phyloP scores from a whole-genome alignment of 1,140 invertebrate genomes.

The Zaprionus vittiger region DNA sequence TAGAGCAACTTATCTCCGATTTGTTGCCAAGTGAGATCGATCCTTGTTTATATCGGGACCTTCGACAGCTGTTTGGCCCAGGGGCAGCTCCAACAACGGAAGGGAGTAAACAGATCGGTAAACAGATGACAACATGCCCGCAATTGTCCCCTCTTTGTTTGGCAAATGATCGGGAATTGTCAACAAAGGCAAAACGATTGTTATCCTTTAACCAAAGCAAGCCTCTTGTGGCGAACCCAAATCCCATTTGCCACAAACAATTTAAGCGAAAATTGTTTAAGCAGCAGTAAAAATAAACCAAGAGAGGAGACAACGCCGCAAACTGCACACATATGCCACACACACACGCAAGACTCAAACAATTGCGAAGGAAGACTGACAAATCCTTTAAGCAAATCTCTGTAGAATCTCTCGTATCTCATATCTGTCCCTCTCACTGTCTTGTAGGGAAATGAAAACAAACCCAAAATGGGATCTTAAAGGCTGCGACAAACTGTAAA shows the following conservation, averaged over 20 bases:
- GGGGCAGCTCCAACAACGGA: conserved; percentile 22
- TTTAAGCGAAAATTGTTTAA: conserved; percentile 80
- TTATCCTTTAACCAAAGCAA: conserved; percentile 81
- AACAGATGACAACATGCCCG: conserved; percentile 69
- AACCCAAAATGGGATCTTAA: conserved; percentile 76
- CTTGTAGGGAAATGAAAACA: conserved; percentile 73
- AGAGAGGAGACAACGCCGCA: conserved; percentile 31
- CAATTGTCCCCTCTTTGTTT: conserved; percentile 55
- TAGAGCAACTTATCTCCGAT: background rate
- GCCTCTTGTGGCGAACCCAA: conserved; percentile 76
- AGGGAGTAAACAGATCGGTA: conserved; percentile 51
- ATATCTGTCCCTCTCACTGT: conserved; percentile 31
- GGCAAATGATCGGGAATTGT: conserved; percentile 52
- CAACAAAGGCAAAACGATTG: conserved; percentile 80
- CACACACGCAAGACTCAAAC: conserved; percentile 1
- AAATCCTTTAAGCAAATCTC: conserved; percentile 79
- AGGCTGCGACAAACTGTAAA: conserved; percentile 82
- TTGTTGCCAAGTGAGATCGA: background rate
- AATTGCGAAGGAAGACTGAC: conserved; percentile 5
- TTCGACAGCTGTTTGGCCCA: conserved; percentile 29
- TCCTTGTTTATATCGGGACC: conserved; percentile 8
- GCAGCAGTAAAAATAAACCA: conserved; percentile 74
- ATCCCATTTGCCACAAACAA: conserved; percentile 79
- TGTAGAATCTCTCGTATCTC: conserved; percentile 23
- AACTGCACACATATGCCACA: conserved; percentile 62